These are phyloP conservation scores for Pseudochirops cupreus DNA, from an alignment of 2,797 vertebrate species.

Conservation along the genomic window DNA sequence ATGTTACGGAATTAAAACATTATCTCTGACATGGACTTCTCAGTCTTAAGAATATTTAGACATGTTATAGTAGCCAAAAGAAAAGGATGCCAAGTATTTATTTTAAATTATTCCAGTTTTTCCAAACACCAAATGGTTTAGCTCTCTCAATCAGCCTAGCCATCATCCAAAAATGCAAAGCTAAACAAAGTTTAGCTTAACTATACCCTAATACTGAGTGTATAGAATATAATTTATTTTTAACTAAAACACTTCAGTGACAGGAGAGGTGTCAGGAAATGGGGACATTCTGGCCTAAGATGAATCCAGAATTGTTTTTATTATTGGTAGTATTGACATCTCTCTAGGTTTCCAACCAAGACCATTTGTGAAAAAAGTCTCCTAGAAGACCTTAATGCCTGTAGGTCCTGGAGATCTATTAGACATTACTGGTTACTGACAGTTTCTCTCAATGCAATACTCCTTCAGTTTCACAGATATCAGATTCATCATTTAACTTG, in stretches of 20 bases:
- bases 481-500: not conserved
- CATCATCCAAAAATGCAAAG: slow-evolving; percentile 80
- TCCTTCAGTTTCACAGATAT: not conserved
- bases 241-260: slow-evolving; percentile 75
- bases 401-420: not conserved
- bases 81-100: slow-evolving; percentile 82
- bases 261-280: slow-evolving; percentile 44
- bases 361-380: not conserved
- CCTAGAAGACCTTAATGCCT: not conserved
- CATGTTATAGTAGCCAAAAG: slow-evolving; percentile 77
- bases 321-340: not conserved
- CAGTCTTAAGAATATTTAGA: slow-evolving; percentile 76
- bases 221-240: slow-evolving; percentile 66
- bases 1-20: slow-evolving; percentile 19
- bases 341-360: not conserved
- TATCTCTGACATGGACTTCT: slow-evolving; percentile 66
- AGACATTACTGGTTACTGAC: not conserved
- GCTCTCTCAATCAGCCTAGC: slow-evolving; percentile 82
- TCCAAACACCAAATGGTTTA: slow-evolving; percentile 84
- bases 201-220: slow-evolving; percentile 73
- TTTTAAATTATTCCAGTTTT: slow-evolving; percentile 81
- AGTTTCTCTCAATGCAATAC: not conserved
- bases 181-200: slow-evolving; percentile 68
- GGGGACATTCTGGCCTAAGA: not conserved
- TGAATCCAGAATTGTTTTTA: not conserved